phyloP scores from a whole-genome alignment of 35 echinoderm and acorn worm genomes.

The Chiridota heheva region DNA sequence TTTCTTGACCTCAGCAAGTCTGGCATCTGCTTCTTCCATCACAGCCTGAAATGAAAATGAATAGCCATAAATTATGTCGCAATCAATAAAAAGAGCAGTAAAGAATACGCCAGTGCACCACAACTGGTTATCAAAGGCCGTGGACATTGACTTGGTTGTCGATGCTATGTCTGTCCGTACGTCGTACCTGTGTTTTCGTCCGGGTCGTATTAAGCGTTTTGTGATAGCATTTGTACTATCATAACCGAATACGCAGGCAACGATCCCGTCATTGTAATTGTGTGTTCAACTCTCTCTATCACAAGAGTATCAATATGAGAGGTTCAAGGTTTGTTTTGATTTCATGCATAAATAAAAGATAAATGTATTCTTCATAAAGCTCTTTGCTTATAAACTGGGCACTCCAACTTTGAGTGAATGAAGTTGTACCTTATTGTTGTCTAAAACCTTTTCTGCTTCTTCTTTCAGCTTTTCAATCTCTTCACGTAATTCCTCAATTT shows the following conservation, averaged over 20 bases:
- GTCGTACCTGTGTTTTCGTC: not conserved
- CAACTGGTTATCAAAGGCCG: too few species aligned
- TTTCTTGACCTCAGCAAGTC: conserved; percentile 87
- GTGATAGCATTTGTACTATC: not conserved
- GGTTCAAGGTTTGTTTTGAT: too few species aligned
- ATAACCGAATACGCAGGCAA: not conserved
- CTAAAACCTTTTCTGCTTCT: conserved; percentile 89
- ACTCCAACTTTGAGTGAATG: not conserved
- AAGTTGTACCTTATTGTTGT: conserved; percentile 83
- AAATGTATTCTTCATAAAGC: not conserved
- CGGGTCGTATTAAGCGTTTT: not conserved
- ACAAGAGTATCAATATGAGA: not conserved
- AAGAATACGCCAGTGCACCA: too few species aligned
- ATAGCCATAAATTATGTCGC: not conserved
- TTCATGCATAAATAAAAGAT: too few species aligned
- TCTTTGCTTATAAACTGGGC: not conserved
- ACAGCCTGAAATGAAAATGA: conserved; percentile 56
- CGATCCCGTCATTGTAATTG: not conserved
- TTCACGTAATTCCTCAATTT: conserved; percentile 94
- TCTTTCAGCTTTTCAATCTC: conserved; percentile 98
- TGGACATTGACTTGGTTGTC: not conserved
- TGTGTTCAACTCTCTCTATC: not conserved
- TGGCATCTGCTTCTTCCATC: conserved; percentile 95
- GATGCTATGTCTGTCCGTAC: not conserved
- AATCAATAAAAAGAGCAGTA: not conserved